phyloP scores from a whole-genome alignment of 1,140 invertebrate species.

The Carcinoscorpius rotundicauda region DNA sequence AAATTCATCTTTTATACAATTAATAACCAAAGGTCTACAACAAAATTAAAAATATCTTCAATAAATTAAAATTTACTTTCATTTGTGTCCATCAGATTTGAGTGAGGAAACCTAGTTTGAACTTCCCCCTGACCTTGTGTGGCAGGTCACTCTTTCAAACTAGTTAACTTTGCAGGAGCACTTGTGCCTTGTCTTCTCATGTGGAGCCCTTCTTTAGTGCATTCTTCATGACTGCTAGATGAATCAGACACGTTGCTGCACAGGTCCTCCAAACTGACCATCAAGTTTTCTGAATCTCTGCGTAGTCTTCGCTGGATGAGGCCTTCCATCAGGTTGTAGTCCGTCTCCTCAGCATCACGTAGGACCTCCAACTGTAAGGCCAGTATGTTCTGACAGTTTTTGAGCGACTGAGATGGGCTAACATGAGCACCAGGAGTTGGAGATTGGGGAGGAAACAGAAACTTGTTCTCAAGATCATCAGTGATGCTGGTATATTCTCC shows the following conservation, averaged over 20 bases:
- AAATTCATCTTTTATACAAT: too few relatives aligned
- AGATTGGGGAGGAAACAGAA: slow-evolving; percentile 37
- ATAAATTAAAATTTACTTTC: too few relatives aligned
- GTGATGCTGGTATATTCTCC: slow-evolving; percentile 88
- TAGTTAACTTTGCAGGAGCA: too few relatives aligned
- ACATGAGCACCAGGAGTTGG: slow-evolving; percentile 60
- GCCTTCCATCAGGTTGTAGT: slow-evolving; percentile 80
- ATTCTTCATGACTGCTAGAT: too few relatives aligned
- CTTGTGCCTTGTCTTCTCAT: too few relatives aligned
- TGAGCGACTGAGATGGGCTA: slow-evolving; percentile 5
- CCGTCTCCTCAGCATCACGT: slow-evolving; percentile 74
- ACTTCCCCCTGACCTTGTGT: too few relatives aligned
- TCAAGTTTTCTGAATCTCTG: slow-evolving; percentile 37
- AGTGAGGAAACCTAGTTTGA: too few relatives aligned
- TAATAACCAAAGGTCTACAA: too few relatives aligned
- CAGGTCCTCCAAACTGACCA: slow-evolving; percentile 16
- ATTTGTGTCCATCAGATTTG: too few relatives aligned
- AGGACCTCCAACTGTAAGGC: slow-evolving; percentile 71
- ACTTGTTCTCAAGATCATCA: slow-evolving; percentile 59
- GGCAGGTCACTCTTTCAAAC: too few relatives aligned
- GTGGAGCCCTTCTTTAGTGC: too few relatives aligned
- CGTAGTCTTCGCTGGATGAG: slow-evolving; percentile 63
- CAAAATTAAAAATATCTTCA: too few relatives aligned
- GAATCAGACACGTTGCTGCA: slow-evolving; percentile 9
- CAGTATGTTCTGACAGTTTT: slow-evolving; percentile 29